phyloP scores from a whole-genome alignment of 2,888 invertebrate species.

The Tubulanus polymorphus region DNA sequence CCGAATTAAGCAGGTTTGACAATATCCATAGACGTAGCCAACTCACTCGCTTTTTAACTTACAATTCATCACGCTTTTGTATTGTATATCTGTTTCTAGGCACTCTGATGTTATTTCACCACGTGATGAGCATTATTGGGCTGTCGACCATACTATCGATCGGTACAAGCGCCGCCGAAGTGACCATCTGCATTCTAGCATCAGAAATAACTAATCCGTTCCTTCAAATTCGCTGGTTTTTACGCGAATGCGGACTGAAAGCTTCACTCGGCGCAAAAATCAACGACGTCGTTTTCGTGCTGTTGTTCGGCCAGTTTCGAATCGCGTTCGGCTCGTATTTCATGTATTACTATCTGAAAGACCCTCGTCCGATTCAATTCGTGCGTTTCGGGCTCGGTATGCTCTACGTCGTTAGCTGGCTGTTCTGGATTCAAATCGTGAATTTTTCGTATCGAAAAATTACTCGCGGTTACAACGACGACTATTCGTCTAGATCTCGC shows the following conservation, averaged over 20 bases:
- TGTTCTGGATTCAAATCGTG: slow-evolving; percentile 45
- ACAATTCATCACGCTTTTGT: too few species aligned
- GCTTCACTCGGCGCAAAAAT: slow-evolving; percentile 32
- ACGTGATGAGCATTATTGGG: slow-evolving; percentile 43
- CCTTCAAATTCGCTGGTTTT: slow-evolving; percentile 49
- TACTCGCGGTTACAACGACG: too few species aligned
- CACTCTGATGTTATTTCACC: slow-evolving; percentile 48
- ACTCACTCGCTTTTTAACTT: too few species aligned
- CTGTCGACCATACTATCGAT: slow-evolving; percentile 27
- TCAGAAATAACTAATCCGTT: slow-evolving; percentile 51
- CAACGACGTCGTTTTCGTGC: slow-evolving; percentile 43
- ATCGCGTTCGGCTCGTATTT: slow-evolving; percentile 39
- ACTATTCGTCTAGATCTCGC: too few species aligned
- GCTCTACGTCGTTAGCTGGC: slow-evolving; percentile 46
- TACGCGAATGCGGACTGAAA: slow-evolving; percentile 31
- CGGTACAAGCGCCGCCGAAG: slow-evolving; percentile 44
- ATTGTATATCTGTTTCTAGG: slow-evolving; percentile 28
- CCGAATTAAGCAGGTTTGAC: too few species aligned
- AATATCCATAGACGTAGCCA: too few species aligned
- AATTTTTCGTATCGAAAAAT: slow-evolving; percentile 39
- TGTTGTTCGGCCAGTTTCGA: slow-evolving; percentile 39
- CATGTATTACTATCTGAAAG: slow-evolving; percentile 35
- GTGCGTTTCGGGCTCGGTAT: slow-evolving; percentile 35
- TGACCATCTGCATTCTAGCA: slow-evolving; percentile 47
- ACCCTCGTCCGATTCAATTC: slow-evolving; percentile 32